Percentiles rank a stretch among this genome's conserved stretches.
These are phyloP conservation scores for Phaonia tiefii DNA, from an alignment of 2,888 invertebrate genomes.

Conservation along the genomic window DNA sequence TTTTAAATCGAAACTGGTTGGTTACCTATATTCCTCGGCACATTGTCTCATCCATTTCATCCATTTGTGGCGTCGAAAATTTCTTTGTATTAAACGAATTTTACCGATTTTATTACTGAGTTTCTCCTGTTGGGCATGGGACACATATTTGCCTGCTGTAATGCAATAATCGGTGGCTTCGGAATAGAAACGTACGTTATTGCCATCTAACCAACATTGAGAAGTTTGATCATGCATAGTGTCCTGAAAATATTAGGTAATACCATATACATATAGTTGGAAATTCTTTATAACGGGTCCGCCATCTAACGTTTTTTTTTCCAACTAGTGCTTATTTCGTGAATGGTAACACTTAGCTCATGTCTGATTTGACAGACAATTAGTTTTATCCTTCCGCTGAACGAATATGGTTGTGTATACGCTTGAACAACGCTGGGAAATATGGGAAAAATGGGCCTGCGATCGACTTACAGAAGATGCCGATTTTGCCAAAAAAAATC, in stretches of 20 bases:
- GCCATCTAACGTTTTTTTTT: too few relatives aligned
- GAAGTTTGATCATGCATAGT: constrained; percentile 77
- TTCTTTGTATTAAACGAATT: constrained; percentile 85
- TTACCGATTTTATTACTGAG: constrained; percentile 83
- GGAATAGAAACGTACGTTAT: constrained; percentile 81
- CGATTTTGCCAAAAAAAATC: too few relatives aligned
- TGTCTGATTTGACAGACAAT: too few relatives aligned
- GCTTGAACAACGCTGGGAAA: too few relatives aligned
- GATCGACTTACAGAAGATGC: too few relatives aligned
- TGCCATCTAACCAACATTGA: constrained; percentile 78
- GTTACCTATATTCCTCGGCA: constrained; percentile 81
- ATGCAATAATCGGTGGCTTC: constrained; percentile 84
- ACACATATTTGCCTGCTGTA: constrained; percentile 84
- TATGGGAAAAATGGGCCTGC: too few relatives aligned
- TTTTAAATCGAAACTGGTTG: background rate
- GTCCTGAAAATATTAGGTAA: constrained; percentile 70
- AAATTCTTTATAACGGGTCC: too few relatives aligned
- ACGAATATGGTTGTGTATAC: too few relatives aligned
- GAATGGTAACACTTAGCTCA: too few relatives aligned
- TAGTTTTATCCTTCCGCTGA: too few relatives aligned
- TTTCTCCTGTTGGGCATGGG: constrained; percentile 83
- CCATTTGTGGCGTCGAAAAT: constrained; percentile 78
- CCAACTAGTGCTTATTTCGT: too few relatives aligned
- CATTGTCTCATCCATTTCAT: constrained; percentile 81
- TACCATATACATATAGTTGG: background rate